These are phyloP conservation scores for Diploptera punctata DNA, from an alignment of 2,888 invertebrate genomes.

Conservation along the genomic window DNA sequence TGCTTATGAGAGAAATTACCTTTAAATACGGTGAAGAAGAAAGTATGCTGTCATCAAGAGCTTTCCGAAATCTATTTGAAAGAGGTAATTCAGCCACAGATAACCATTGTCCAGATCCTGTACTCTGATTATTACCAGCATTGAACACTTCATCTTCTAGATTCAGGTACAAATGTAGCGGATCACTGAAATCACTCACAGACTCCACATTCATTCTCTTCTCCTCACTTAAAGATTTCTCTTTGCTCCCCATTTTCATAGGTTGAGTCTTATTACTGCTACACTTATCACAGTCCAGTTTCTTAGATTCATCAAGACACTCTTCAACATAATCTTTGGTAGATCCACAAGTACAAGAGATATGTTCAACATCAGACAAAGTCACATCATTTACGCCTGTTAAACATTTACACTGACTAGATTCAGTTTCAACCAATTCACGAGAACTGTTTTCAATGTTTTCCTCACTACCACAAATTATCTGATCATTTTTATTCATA, in stretches of 20 bases:
- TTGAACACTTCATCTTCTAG: slow-evolving; percentile 56
- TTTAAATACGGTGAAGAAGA: slow-evolving; percentile 88
- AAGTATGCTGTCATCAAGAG: slow-evolving; percentile 73
- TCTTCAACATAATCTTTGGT: too few relatives aligned
- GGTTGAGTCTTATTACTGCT: neutral
- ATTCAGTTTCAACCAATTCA: too few relatives aligned
- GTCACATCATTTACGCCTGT: too few relatives aligned
- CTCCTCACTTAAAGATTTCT: slow-evolving; percentile 42
- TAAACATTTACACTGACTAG: too few relatives aligned
- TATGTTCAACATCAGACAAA: too few relatives aligned
- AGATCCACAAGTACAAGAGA: too few relatives aligned
- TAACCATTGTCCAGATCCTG: slow-evolving; percentile 20
- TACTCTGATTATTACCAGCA: neutral
- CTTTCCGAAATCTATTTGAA: slow-evolving; percentile 74
- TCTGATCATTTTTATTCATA: too few relatives aligned
- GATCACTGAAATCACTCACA: slow-evolving; percentile 84
- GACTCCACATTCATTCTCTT: slow-evolving; percentile 54
- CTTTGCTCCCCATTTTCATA: slow-evolving; percentile 13
- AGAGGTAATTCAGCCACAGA: slow-evolving; percentile 66
- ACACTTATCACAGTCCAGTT: neutral
- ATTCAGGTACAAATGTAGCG: slow-evolving; percentile 66
- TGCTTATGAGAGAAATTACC: slow-evolving; percentile 43
- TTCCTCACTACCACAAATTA: too few relatives aligned
- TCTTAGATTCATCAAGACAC: too few relatives aligned
- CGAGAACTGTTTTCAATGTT: too few relatives aligned